Percentiles rank a stretch among this genome's conserved stretches.
Conservation (phyloP, 2,888 invertebrate genomes). For the Drosophila histrio region DNA sequence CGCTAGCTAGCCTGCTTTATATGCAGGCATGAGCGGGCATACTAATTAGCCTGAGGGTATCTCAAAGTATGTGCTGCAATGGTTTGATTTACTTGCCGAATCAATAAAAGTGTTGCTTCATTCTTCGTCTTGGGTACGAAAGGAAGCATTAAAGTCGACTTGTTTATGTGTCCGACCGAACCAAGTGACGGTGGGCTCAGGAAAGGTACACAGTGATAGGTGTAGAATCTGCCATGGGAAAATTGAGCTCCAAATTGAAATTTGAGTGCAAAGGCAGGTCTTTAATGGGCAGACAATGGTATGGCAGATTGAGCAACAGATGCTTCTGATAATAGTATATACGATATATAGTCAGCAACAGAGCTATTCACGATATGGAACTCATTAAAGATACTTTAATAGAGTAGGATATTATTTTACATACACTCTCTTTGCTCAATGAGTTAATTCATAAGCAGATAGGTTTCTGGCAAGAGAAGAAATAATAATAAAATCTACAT, state of each 20-base stretch:
- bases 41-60: constrained; percentile 71
- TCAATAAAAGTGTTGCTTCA: constrained; percentile 58
- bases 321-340: constrained; percentile 10
- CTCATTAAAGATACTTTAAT: constrained; percentile 1
- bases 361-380: neutral
- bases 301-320: constrained; percentile 19
- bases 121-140: neutral
- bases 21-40: constrained; percentile 79
- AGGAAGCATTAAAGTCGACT: constrained; percentile 68
- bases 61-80: constrained; percentile 45
- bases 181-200: constrained; percentile 43
- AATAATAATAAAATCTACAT: neutral
- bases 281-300: constrained; percentile 28
- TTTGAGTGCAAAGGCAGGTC: constrained; percentile 49
- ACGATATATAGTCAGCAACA: neutral
- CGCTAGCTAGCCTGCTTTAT: constrained; percentile 58
- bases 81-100: constrained; percentile 69
- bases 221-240: constrained; percentile 29
- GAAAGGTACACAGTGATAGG: constrained; percentile 1
- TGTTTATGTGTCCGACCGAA: constrained; percentile 61
- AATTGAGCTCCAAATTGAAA: constrained; percentile 38
- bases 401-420: neutral
- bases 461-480: neutral
- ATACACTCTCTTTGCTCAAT: neutral
- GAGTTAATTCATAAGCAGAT: neutral